A percentile compares a stretch with the other conserved stretches of the same genome.
Conservation (phyloP, 2,113 vertebrate genomes). For the Dipodomys ordii region DNA sequence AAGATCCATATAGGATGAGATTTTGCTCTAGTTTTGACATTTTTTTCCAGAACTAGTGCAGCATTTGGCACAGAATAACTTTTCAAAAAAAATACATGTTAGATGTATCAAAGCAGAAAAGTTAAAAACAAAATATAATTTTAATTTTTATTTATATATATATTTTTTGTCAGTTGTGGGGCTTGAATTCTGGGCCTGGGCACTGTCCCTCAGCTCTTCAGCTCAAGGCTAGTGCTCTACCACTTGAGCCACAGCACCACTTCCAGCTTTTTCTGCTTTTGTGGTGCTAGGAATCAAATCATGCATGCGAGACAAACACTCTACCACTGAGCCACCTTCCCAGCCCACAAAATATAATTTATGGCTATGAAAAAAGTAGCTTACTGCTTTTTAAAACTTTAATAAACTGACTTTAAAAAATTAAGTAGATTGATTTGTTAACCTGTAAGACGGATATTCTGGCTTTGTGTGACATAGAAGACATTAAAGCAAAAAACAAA, state of each 20-base stretch:
- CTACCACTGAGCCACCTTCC: too few relatives aligned
- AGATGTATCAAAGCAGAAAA: slow-evolving; percentile 17
- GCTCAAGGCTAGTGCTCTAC: too few relatives aligned
- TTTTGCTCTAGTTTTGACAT: background rate
- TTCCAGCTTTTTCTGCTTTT: too few relatives aligned
- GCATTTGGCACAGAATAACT: background rate
- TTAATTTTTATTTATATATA: background rate
- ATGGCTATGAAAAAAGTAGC: slow-evolving; percentile 17
- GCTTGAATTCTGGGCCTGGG: too few relatives aligned
- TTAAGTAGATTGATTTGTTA: background rate
- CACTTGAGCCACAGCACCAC: too few relatives aligned
- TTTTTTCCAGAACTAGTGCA: background rate
- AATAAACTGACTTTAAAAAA: background rate
- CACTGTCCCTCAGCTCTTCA: too few relatives aligned
- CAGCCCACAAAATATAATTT: background rate
- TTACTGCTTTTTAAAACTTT: background rate
- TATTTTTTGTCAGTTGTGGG: too few relatives aligned
- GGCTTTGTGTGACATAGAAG: background rate
- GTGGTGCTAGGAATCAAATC: too few relatives aligned
- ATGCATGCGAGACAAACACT: too few relatives aligned
- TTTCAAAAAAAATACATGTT: slow-evolving; percentile 16
- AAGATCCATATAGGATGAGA: background rate
- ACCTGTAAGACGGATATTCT: background rate
- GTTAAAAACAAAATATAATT: slow-evolving; percentile 3
- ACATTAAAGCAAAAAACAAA: background rate